Conservation (phyloP, 2,888 invertebrate genomes). For the Girardia tigrina region DNA sequence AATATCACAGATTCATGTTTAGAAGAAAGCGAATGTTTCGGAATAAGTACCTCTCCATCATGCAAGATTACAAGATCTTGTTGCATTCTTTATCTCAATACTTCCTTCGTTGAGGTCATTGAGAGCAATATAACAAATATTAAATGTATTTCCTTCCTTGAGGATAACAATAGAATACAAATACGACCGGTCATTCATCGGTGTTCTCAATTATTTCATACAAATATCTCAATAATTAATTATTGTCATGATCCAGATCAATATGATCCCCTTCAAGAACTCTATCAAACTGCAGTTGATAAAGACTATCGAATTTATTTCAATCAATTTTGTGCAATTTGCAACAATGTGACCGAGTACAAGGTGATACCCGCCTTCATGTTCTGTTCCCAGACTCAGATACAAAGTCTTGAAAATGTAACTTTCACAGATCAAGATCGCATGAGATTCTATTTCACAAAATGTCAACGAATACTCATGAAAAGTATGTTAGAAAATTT, state of each 20-base stretch:
- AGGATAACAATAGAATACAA: background rate
- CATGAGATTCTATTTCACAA: constrained; percentile 1
- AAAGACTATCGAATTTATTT: background rate
- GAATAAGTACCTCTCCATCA: no score
- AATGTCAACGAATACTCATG: background rate
- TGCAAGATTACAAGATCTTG: no score
- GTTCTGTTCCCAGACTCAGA: background rate
- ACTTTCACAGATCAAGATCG: background rate
- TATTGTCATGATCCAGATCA: background rate
- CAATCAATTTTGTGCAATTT: background rate
- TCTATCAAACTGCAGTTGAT: background rate
- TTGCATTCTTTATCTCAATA: no score
- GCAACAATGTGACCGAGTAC: background rate
- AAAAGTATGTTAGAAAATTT: background rate
- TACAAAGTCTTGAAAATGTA: background rate
- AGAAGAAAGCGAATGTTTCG: no score
- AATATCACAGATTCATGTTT: no score
- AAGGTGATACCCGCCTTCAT: background rate
- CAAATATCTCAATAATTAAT: background rate
- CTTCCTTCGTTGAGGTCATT: no score
- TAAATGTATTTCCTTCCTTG: no score
- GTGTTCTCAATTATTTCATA: background rate
- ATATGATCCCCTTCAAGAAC: background rate
- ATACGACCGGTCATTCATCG: background rate
- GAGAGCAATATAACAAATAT: no score